Evolutionary conservation across 2,113 vertebrate species (phyloP).

Genomic region (Eolophus roseicapilla): DNA sequence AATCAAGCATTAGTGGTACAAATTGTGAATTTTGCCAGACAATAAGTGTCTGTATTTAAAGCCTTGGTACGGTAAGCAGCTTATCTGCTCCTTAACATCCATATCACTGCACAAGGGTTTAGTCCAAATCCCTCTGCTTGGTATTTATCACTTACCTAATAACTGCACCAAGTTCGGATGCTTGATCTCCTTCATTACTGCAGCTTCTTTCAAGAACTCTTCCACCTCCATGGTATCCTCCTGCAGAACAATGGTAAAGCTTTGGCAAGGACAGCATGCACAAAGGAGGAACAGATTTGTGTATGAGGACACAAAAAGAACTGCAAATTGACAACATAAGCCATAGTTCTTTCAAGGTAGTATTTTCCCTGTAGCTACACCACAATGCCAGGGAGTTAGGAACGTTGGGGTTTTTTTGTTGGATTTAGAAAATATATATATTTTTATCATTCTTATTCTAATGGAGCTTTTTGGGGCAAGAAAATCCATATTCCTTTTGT

Average conservation of each 20-base stretch:
- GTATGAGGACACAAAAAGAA: background rate
- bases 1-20: conserved; percentile 24
- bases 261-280: background rate
- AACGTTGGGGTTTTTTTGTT: background rate
- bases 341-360: background rate
- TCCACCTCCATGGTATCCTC: conserved; percentile 99
- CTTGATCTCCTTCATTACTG: conserved; percentile 99
- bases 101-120: background rate
- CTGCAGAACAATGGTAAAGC: conserved; percentile 66
- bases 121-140: conserved; percentile 4
- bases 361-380: background rate
- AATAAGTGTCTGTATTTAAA: conserved; percentile 25
- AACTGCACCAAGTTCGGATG: conserved; percentile 97
- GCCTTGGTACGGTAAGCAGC: conserved; percentile 1
- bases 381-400: background rate
- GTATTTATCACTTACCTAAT: conserved; percentile 81
- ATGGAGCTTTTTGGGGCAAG: background rate
- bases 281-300: background rate
- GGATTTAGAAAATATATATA: background rate
- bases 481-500: conserved; percentile 56
- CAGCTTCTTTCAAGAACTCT: conserved; percentile 96
- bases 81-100: conserved; percentile 41
- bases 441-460: conserved; percentile 28
- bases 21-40: conserved; percentile 30
- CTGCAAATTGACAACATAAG: background rate